Evolutionary conservation across 2,113 vertebrate species (phyloP), one percentile per base, ranked within the genome.

Genomic region (Platysteira castanea): DNA sequence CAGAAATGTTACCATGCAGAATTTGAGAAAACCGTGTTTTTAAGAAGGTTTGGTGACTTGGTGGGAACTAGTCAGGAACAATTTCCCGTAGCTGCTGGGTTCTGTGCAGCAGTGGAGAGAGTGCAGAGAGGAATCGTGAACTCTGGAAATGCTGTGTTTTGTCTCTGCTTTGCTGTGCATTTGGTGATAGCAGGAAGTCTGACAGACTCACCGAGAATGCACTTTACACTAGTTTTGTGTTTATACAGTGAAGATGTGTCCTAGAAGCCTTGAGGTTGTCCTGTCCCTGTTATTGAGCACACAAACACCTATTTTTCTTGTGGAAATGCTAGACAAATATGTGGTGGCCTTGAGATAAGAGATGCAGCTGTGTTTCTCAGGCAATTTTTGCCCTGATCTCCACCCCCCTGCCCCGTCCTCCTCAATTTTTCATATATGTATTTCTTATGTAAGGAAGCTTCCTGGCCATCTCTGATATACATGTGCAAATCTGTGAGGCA

Each of bases 331-430:
- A 41, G 60, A 57, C n/a, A 76, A 23, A 63, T 73, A 20, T n/a
- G 35, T 56, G 41, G 31, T 61, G 16, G 11, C 42, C 39, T 92
- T 67, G n/a, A 74, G 41, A 63, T 35, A 85, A 64, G 50, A 82
- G 19, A 53, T 70, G 22, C n/a, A 84, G 60, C 42, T 78, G n/a
- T 53, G 19, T 71, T 96, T 82, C 52, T 88, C 42, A 27, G 39
- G 41, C 56, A 44, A 13, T 42, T 82, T 78, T 50, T 94, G 12
- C 11, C 41, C 18, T 56, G 42, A 49, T 57, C 35, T 75, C 28
- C 13, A n/a, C 3, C 28, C 13, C 11, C 3, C 22, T 2, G 7
- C 7, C 22, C 57, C 0, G 0, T 11, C 20, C 6, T 15, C 33
- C 14, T 33, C 24, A 60, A 5, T 35, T 74, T 59, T 92, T 74